Base-by-base conservation (phyloP, 1,140 invertebrate species). In the Homalodisca vitripennis region DNA sequence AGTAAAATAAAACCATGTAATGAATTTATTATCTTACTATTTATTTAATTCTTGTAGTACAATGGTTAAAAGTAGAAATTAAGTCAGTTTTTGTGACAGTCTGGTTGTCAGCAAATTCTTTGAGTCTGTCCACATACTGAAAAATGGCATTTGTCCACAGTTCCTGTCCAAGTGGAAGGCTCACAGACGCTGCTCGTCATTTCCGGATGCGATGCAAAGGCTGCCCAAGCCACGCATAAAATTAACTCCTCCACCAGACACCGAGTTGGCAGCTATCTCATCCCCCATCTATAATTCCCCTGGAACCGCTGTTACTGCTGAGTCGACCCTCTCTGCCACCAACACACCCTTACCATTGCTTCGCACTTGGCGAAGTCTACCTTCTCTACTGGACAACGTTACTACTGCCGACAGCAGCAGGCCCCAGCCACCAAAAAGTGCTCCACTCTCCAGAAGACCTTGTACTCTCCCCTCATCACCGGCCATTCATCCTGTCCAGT, bases 161-260 rank as follows among this genome's bases (percentile, higher is more conserved):
- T 77, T 72, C 48, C 62, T 74, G 76, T 74, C 74, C 73, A 75
- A 77, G 77, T 72, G 76, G 70, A 74, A 70, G 46, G 51, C 63
- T 46, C 67, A 70, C 48, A 72, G 80, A 41, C 73, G 81, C 69
- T 80, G 80, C 73, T 80, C 79, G 24, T 81, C 80, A 20, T 80
- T 79, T 73, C 81, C 81, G 20, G 79, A 82, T 72, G 73, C 76
- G 51, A 71, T 73, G 26, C 63, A 71, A 24, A 57, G 55, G 22
- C 48, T 63, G 10, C 20, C n/a, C 34, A 67, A 70, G 32, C 48
- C 26, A 13, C 51, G 14, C 51, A n/a, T 29, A 24, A 46, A 27
- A 47, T 41, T 48, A 20, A n/a, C n/a, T n/a, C 20, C 27, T n/a
- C 31, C 55, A 17, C 22, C 32, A 3, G 67, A 62, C 31, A 69